Percentiles rank a stretch among this genome's conserved stretches.
phyloP scores from a whole-genome alignment of 2,888 invertebrate species.

The Seladonia tumulorum region DNA sequence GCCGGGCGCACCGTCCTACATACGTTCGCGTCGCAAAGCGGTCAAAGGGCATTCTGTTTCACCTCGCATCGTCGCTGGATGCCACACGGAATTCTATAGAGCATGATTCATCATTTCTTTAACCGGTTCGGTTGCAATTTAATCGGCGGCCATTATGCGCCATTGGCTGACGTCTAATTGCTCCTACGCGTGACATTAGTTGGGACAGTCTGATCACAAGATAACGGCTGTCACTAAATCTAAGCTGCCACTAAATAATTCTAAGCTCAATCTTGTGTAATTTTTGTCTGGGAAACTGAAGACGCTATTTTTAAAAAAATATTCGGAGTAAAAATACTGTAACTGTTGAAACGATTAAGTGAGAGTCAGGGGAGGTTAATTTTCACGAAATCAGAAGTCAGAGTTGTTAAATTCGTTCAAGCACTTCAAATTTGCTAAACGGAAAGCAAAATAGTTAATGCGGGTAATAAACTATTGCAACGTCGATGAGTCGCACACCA shows the following conservation, averaged over 20 bases:
- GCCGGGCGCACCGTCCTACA: conserved; percentile 31
- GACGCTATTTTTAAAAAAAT: too few relatives aligned
- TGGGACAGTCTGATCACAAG: too few relatives aligned
- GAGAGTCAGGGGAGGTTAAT: background rate
- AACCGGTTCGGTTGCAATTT: background rate
- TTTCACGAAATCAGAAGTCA: background rate
- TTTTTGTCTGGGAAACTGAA: too few relatives aligned
- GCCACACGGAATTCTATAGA: background rate
- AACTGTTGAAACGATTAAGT: too few relatives aligned
- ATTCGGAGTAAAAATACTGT: too few relatives aligned
- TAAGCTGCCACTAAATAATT: too few relatives aligned
- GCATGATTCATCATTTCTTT: background rate
- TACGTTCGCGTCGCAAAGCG: conserved; percentile 13
- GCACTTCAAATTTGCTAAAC: background rate
- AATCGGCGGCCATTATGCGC: background rate
- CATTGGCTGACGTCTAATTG: background rate
- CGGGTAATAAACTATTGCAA: background rate
- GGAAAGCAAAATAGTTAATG: background rate
- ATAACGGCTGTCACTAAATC: too few relatives aligned
- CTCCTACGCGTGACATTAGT: too few relatives aligned
- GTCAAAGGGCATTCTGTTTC: background rate
- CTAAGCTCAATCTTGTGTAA: too few relatives aligned
- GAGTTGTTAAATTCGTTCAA: background rate
- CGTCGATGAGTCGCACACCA: background rate
- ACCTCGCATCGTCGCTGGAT: background rate